Percentiles rank a stretch among this genome's conserved stretches.
Evolutionary conservation across 1,140 invertebrate species (phyloP).

Genomic region (Acromyrmex charruanus): DNA sequence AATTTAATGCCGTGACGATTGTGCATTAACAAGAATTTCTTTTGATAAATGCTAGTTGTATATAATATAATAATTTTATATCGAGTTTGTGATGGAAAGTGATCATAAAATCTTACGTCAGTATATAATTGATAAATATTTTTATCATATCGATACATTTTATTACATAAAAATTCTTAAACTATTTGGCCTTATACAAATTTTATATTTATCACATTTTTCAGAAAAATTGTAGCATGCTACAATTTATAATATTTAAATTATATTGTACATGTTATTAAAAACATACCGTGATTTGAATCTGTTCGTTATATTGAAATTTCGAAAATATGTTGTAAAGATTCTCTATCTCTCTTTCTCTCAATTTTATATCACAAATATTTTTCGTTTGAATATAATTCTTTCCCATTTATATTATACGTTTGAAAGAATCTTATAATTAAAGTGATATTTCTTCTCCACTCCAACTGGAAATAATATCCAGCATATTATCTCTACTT

Average conservation of each 20-base stretch:
- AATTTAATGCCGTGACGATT: background rate
- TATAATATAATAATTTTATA: background rate
- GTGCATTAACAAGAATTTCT: background rate
- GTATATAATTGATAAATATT: background rate
- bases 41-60: background rate
- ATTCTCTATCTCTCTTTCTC: background rate
- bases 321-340: background rate
- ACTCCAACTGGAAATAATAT: background rate
- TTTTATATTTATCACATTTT: background rate
- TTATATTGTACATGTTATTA: too few species aligned
- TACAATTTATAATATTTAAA: background rate
- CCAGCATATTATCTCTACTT: slow-evolving; percentile 44
- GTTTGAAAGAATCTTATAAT: background rate
- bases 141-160: background rate
- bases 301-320: background rate
- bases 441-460: background rate
- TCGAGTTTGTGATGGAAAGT: background rate
- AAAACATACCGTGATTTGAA: background rate
- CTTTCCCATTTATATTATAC: background rate
- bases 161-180: background rate
- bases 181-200: background rate
- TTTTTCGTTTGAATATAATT: background rate
- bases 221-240: background rate
- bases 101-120: background rate
- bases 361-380: too few species aligned